A percentile compares a stretch with the other conserved stretches of the same genome.
These are phyloP conservation scores for Pectinophora gossypiella DNA, from an alignment of 1,140 invertebrate species.

Conservation along the genomic window DNA sequence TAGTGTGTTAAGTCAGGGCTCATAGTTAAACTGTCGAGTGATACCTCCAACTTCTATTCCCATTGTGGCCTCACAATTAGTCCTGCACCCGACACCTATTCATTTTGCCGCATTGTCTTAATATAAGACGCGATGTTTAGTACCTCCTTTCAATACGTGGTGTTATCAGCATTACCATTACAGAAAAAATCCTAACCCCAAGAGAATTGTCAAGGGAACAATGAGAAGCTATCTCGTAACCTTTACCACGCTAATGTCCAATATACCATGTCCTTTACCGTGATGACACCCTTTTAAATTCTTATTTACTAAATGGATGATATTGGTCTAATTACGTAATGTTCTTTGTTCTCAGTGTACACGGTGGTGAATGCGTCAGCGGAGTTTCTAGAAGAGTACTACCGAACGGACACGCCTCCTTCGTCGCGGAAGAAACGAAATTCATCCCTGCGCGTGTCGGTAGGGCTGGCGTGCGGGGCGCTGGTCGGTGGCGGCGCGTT, in stretches of 20 bases:
- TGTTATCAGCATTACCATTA: not conserved
- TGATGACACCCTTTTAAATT: too few relatives aligned
- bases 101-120: conserved; percentile 55
- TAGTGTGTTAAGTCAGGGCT: too few relatives aligned
- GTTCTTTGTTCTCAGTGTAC: conserved; percentile 39
- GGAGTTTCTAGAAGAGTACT: conserved; percentile 64
- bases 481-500: conserved; percentile 65
- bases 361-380: conserved; percentile 49
- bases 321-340: not conserved
- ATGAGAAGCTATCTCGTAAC: not conserved
- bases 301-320: too few relatives aligned
- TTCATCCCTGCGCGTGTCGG: conserved; percentile 81
- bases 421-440: conserved; percentile 81
- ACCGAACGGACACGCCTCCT: conserved; percentile 51
- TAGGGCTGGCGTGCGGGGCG: conserved; percentile 87
- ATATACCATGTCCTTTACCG: too few relatives aligned
- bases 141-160: not conserved
- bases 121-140: conserved; percentile 21
- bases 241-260: too few relatives aligned
- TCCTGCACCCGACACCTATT: conserved; percentile 61
- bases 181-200: not conserved
- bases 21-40: too few relatives aligned
- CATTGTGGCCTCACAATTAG: conserved; percentile 60
- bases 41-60: conserved; percentile 29
- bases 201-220: not conserved